These are phyloP conservation scores for Cyanoderma ruficeps DNA, from an alignment of 2,113 vertebrate species.

Conservation along the genomic window DNA sequence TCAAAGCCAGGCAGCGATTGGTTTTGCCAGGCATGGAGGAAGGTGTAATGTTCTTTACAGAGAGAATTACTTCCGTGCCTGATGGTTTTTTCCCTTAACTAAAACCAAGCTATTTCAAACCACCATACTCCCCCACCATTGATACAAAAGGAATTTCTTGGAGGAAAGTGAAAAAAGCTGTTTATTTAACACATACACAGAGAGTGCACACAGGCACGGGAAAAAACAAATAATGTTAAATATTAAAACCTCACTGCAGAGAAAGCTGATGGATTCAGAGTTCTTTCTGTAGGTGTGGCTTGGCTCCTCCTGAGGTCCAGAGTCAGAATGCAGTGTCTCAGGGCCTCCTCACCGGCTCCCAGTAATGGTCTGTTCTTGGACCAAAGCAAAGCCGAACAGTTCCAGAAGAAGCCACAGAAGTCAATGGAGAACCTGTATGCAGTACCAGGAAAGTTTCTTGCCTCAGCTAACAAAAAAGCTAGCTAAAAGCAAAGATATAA, in stretches of 20 bases:
- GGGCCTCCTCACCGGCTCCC: neutral
- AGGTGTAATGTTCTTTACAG: neutral
- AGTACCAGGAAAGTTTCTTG: neutral
- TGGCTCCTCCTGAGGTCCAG: neutral
- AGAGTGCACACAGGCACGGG: neutral
- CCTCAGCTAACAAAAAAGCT: neutral
- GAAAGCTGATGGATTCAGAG: neutral
- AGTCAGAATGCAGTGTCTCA: accelerated
- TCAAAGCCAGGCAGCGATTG: neutral
- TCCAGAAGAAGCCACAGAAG: neutral
- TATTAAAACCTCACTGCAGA: neutral
- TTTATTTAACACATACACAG: neutral
- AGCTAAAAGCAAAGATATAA: neutral
- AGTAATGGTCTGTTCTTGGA: neutral
- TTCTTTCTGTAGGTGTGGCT: neutral
- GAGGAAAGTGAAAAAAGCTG: neutral
- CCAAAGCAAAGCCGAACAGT: neutral
- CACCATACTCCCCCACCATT: neutral
- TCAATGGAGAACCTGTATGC: neutral
- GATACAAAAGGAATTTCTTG: neutral
- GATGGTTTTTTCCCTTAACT: neutral
- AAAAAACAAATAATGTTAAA: neutral
- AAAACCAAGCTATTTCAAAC: neutral
- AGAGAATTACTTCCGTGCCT: neutral
- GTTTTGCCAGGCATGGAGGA: neutral